phyloP scores from a whole-genome alignment of 2,888 invertebrate genomes.

The Zeuzera pyrina region DNA sequence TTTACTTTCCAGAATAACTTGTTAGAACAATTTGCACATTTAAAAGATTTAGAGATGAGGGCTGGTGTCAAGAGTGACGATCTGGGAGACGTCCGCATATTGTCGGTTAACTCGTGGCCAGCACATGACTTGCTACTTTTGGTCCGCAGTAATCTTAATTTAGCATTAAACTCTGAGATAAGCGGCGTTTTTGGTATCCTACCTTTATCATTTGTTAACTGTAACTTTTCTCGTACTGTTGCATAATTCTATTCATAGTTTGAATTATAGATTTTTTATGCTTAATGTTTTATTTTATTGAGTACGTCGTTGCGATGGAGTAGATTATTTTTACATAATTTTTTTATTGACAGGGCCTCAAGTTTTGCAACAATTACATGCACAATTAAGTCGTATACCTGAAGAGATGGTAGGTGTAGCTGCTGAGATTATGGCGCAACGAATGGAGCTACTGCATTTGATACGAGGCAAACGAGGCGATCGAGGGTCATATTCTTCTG shows the following conservation, averaged over 20 bases:
- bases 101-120: slow-evolving; percentile 54
- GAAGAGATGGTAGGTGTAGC: slow-evolving; percentile 40
- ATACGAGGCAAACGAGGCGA: slow-evolving; percentile 38
- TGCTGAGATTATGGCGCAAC: slow-evolving; percentile 47
- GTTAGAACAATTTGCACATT: slow-evolving; percentile 40
- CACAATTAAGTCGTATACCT: slow-evolving; percentile 43
- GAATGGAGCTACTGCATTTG: slow-evolving; percentile 41
- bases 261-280: not conserved
- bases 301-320: not conserved
- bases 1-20: slow-evolving; percentile 43
- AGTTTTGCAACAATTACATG: slow-evolving; percentile 37
- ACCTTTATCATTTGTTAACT: no score
- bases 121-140: slow-evolving; percentile 49
- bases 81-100: slow-evolving; percentile 41
- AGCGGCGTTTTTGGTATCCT: slow-evolving; percentile 41
- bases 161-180: not conserved
- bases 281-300: not conserved
- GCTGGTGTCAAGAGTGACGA: slow-evolving; percentile 27
- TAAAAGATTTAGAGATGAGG: slow-evolving; percentile 45
- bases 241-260: not conserved
- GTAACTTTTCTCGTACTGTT: no score
- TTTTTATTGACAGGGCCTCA: slow-evolving; percentile 30
- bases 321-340: not conserved
- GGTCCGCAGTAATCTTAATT: slow-evolving; percentile 21
- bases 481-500: slow-evolving; percentile 22